A percentile compares a stretch with the other conserved stretches of the same genome.
Evolutionary conservation across 2,888 invertebrate species (phyloP).

Genomic region (Malthinus seriepunctatus): DNA sequence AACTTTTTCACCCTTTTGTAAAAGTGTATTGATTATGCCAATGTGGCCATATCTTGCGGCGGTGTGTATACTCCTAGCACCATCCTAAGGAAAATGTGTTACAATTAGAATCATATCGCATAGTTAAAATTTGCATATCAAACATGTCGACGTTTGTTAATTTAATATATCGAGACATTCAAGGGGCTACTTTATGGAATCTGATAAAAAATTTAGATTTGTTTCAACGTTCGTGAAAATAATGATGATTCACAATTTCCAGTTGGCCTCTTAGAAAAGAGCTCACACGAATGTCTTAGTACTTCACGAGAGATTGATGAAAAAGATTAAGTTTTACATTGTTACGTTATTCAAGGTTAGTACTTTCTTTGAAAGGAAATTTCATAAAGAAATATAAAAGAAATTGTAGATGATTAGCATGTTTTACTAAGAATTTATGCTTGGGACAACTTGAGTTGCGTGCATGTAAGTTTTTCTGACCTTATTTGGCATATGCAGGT

Average conservation of each 20-base stretch:
- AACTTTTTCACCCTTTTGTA: constrained; percentile 96
- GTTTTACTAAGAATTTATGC: not conserved
- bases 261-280: not conserved
- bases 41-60: constrained; percentile 97
- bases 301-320: not conserved
- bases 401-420: not conserved
- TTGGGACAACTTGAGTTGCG: not conserved
- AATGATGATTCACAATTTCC: not conserved
- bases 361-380: constrained; percentile 5
- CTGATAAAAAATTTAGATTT: not conserved
- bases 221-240: not conserved
- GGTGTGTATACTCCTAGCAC: constrained; percentile 96
- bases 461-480: constrained; percentile 47
- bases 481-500: constrained; percentile 99
- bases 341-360: constrained; percentile 1
- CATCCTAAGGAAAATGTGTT: constrained; percentile 64
- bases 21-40: constrained; percentile 92
- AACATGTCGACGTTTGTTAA: constrained; percentile 3
- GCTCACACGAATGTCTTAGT: constrained; percentile 1
- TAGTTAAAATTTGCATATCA: constrained; percentile 25
- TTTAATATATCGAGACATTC: not conserved
- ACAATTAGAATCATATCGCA: not conserved
- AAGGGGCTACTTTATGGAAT: not conserved
- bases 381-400: not conserved
- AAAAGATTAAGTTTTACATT: not conserved